Percentiles rank a stretch among this genome's conserved stretches.
These are phyloP conservation scores for Toxotes lorentzi DNA, from an alignment of 2,797 vertebrate genomes.

Conservation along the genomic window DNA sequence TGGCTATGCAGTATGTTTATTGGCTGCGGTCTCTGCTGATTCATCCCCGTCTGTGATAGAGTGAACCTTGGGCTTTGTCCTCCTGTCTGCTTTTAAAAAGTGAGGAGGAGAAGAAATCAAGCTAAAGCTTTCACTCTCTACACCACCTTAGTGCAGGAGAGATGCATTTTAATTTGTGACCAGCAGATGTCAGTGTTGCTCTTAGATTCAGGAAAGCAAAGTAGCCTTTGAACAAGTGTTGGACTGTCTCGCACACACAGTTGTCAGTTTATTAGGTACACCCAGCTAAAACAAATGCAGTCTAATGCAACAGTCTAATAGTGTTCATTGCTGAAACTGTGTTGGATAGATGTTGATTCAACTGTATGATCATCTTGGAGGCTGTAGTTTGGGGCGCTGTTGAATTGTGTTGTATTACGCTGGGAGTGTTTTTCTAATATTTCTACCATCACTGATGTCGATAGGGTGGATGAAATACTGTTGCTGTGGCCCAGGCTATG, in stretches of 20 bases:
- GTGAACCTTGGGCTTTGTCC: background rate
- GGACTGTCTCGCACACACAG: background rate
- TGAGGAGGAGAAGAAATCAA: slow-evolving; percentile 13
- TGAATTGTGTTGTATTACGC: background rate
- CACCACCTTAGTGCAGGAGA: background rate
- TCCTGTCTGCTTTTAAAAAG: slow-evolving; percentile 10
- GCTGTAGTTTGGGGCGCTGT: background rate
- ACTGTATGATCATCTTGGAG: background rate
- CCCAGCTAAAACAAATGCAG: background rate
- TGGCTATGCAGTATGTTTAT: background rate
- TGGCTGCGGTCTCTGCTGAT: background rate
- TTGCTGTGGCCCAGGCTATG: background rate
- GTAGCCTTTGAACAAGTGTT: background rate
- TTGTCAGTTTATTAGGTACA: background rate
- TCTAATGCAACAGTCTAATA: background rate
- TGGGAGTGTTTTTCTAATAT: background rate
- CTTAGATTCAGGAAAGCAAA: background rate
- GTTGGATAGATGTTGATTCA: background rate
- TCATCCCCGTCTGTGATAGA: background rate
- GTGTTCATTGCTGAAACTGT: background rate
- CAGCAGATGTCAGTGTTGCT: slow-evolving; percentile 78
- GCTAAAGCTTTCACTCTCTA: background rate
- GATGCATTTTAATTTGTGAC: slow-evolving; percentile 32
- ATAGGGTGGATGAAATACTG: background rate
- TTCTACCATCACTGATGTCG: background rate